Evolutionary conservation across 1,140 invertebrate genomes (phyloP), one percentile per base, ranked within the genome.

Genomic region (Mya arenaria): DNA sequence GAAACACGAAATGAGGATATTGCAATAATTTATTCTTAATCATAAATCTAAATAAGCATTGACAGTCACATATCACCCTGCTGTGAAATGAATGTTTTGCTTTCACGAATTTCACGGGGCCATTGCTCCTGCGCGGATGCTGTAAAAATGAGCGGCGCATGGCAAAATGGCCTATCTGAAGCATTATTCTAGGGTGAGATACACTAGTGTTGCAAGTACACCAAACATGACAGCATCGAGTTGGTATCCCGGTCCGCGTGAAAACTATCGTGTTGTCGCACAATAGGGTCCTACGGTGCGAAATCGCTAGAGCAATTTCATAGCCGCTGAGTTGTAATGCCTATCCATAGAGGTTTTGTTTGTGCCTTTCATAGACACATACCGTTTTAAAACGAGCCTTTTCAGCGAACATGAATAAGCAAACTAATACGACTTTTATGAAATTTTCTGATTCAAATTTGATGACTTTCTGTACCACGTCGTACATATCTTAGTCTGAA

Each of bases 391-490:
- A 23, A 58, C 55, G 58, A 25, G 39, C 39, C 55, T 41, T 62
- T 74, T 74, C 19, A 74, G 36, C 48, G 3, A 52, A 41, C 55
- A 52, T 71, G 39, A 71, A 71, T 71, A 71, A 48, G 41, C 28
- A 52, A 52, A 48, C 41, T 71, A 71, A 71, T 71, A 52, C 68
- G 68, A 71, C 48, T 48, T 71, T 71, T 71, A 71, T 71, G 41
- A 71, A 48, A 25, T 23, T 23, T n/a, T 30, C 37, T 28, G 48
- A 71, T 71, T 71, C 15, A 52, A 52, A 71, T 48, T 71, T 71
- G 68, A 71, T 71, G 48, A 44, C 41, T 71, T 71, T n/a, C n/a
- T n/a, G n/a, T n/a, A n/a, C n/a, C n/a, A n/a, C n/a, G n/a, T n/a
- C n/a, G n/a, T n/a, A n/a, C n/a, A n/a, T n/a, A n/a, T n/a, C n/a